These are phyloP conservation scores for Dasyornis broadbenti DNA, from an alignment of 2,113 vertebrate genomes.

Conservation along the genomic window DNA sequence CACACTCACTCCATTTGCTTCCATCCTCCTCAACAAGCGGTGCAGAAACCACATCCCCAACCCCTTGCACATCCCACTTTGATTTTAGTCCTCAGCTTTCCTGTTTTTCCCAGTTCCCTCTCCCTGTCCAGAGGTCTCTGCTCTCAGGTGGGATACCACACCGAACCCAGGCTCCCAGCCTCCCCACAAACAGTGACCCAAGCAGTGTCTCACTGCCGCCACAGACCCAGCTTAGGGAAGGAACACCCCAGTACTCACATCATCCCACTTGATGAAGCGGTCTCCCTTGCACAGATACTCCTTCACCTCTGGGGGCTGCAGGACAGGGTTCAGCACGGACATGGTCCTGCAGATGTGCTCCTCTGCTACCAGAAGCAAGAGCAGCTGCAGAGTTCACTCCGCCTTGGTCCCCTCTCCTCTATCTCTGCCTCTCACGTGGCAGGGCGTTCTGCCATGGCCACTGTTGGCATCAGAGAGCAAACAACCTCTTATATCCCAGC, in stretches of 20 bases:
- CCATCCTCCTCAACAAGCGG: not conserved
- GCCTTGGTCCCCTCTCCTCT: conserved; percentile 7
- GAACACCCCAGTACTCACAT: conserved; percentile 78
- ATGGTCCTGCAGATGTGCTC: conserved; percentile 61
- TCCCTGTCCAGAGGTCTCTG: not conserved
- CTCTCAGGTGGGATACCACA: not conserved
- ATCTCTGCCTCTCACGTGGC: conserved; percentile 61
- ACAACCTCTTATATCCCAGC: conserved; percentile 52
- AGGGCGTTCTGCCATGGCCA: conserved; percentile 40
- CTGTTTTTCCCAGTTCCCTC: not conserved
- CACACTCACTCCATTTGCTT: not conserved
- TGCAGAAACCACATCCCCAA: not conserved
- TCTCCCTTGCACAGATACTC: conserved; percentile 89
- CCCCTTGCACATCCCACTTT: no score
- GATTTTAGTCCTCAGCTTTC: not conserved
- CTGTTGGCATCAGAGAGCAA: conserved; percentile 40
- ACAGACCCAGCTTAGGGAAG: accelerated
- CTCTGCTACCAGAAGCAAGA: not conserved
- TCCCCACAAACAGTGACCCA: not conserved
- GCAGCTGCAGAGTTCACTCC: not conserved
- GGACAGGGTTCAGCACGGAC: conserved; percentile 78
- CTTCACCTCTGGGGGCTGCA: conserved; percentile 82
- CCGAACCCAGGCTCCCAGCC: not conserved
- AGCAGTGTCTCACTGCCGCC: not conserved
- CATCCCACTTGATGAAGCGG: conserved; percentile 94